Evolutionary conservation across 2,113 vertebrate species (phyloP).

Genomic region (Zosterops borbonicus): DNA sequence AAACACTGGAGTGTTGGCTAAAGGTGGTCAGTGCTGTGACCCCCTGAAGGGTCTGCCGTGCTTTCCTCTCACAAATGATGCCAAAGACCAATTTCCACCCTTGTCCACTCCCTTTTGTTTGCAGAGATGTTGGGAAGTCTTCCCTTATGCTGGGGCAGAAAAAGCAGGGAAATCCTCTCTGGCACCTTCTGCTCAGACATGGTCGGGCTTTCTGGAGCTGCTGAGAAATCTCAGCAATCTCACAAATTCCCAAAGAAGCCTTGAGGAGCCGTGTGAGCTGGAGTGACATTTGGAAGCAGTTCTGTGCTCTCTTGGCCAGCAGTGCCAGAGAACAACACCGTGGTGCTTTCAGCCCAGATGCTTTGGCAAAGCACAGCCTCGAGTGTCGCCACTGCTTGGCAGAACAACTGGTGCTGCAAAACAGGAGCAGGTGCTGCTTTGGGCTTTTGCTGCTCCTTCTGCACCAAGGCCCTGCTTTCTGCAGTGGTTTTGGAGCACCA

Average conservation of each 20-base stretch:
- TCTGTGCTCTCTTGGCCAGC: neutral
- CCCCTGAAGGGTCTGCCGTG: neutral
- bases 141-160: neutral
- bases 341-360: constrained; percentile 39
- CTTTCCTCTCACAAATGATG: neutral
- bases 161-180: neutral
- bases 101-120: neutral
- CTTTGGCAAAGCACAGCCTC: constrained; percentile 42
- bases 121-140: neutral
- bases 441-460: neutral
- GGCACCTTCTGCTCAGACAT: rapidly evolving
- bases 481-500: neutral
- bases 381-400: constrained; percentile 40
- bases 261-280: neutral
- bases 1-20: neutral
- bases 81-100: neutral
- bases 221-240: neutral
- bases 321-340: neutral
- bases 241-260: neutral
- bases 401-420: constrained; percentile 7
- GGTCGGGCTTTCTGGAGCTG: neutral
- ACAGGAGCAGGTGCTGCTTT: constrained; percentile 41
- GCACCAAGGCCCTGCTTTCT: neutral
- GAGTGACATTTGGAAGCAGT: neutral
- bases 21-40: rapidly evolving